Percentiles rank a stretch among this genome's conserved stretches.
These are phyloP conservation scores for Strigamia transsilvanica DNA, from an alignment of 2,888 invertebrate species.

Conservation along the genomic window DNA sequence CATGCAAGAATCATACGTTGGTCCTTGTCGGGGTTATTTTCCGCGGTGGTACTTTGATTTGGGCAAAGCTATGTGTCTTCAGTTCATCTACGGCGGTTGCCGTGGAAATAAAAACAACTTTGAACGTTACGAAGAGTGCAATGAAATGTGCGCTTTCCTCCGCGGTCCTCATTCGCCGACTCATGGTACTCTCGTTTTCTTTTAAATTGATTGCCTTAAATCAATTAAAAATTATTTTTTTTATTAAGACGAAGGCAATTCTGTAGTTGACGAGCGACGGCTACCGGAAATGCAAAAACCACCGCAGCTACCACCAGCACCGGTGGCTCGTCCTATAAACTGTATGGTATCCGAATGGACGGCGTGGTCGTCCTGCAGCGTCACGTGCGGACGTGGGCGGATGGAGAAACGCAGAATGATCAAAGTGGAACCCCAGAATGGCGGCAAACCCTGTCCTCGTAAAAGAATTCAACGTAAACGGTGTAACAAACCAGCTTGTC, in stretches of 20 bases:
- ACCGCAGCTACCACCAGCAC: background rate
- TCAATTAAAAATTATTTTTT: background rate
- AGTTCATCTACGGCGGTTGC: conserved; percentile 88
- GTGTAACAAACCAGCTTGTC: conserved; percentile 67
- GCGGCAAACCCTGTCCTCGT: conserved; percentile 73
- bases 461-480: conserved; percentile 70
- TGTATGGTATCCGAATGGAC: conserved; percentile 79
- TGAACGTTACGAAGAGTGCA: conserved; percentile 75
- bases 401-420: conserved; percentile 73
- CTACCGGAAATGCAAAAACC: background rate
- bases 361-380: conserved; percentile 83
- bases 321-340: conserved; percentile 57
- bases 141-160: conserved; percentile 68
- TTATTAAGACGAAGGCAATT: background rate
- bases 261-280: background rate
- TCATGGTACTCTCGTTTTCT: background rate
- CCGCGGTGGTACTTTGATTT: conserved; percentile 87
- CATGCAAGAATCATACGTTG: conserved; percentile 77
- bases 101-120: conserved; percentile 90
- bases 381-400: conserved; percentile 78
- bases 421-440: conserved; percentile 72
- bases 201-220: background rate
- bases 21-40: conserved; percentile 88
- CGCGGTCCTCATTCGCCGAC: background rate
- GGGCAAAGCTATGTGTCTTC: conserved; percentile 74